Conservation (phyloP, 2,888 invertebrate species). For the Rambutsinella grinnellia region DNA sequence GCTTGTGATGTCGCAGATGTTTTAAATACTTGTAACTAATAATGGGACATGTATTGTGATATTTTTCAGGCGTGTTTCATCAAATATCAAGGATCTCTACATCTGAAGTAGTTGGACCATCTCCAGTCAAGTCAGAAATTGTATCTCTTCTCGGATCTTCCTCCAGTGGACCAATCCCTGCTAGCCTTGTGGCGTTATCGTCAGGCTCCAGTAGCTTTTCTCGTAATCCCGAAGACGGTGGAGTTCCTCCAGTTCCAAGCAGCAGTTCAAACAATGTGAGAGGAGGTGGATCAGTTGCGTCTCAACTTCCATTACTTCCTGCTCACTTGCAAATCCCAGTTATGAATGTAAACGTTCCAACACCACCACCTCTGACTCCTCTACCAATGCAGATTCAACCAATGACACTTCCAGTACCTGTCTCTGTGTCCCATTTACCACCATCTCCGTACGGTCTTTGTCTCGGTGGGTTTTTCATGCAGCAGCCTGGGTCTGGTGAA, state of each 20-base stretch:
- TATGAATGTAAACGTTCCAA: slow-evolving; percentile 54
- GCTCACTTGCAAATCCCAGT: slow-evolving; percentile 55
- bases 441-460: slow-evolving; percentile 59
- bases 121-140: slow-evolving; percentile 65
- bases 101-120: slow-evolving; percentile 64
- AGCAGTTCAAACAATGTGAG: slow-evolving; percentile 27
- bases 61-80: slow-evolving; percentile 65
- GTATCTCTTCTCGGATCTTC: slow-evolving; percentile 57
- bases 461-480: slow-evolving; percentile 63
- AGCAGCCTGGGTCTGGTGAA: slow-evolving; percentile 39
- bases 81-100: slow-evolving; percentile 65
- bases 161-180: slow-evolving; percentile 31
- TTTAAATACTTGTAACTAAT: neutral
- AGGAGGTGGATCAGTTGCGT: slow-evolving; percentile 23
- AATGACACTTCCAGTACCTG: slow-evolving; percentile 45
- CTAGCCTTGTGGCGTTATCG: slow-evolving; percentile 31
- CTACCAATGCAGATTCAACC: slow-evolving; percentile 55
- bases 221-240: slow-evolving; percentile 37
- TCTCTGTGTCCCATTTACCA: slow-evolving; percentile 50
- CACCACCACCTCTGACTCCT: slow-evolving; percentile 50
- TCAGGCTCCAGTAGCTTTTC: slow-evolving; percentile 25
- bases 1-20: neutral
- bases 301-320: slow-evolving; percentile 50
- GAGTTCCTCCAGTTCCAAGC: slow-evolving; percentile 22
- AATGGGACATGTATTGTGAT: neutral